Percentiles rank a stretch among this genome's conserved stretches.
Conservation (phyloP, 2,113 vertebrate genomes). For the Hemichromis elongatus region DNA sequence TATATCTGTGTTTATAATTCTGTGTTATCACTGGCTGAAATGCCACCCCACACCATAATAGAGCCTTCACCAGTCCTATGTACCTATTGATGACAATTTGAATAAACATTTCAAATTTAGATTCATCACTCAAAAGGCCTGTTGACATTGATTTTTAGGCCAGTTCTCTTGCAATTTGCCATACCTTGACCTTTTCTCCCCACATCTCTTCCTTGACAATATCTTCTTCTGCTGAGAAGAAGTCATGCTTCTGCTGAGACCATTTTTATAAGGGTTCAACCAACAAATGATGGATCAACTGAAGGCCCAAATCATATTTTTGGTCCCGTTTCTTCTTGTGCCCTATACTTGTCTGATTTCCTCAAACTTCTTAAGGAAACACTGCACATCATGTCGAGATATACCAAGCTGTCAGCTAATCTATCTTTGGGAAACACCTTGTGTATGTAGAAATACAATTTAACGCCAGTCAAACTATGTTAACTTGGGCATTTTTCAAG, state of each 20-base stretch:
- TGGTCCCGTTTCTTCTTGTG: not conserved
- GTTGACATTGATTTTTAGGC: not conserved
- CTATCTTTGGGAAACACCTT: not conserved
- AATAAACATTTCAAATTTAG: not conserved
- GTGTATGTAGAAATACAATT: not conserved
- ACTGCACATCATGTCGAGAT: not conserved
- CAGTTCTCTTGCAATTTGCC: not conserved
- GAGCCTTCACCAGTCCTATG: not conserved
- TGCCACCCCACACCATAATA: not conserved
- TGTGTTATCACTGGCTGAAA: not conserved
- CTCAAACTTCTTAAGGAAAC: not conserved
- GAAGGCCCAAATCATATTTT: not conserved
- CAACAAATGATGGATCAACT: fast-evolving
- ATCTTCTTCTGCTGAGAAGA: not conserved
- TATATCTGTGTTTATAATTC: no score
- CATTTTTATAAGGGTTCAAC: not conserved
- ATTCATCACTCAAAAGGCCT: not conserved
- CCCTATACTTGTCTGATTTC: not conserved
- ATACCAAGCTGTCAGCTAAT: not conserved
- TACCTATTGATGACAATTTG: not conserved
- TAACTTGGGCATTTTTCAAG: not conserved
- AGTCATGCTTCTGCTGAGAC: not conserved
- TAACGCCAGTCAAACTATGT: not conserved
- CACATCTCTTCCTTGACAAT: not conserved
- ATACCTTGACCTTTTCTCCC: not conserved